phyloP scores from a whole-genome alignment of 2,888 invertebrate genomes.

The Drosophila birchii region DNA sequence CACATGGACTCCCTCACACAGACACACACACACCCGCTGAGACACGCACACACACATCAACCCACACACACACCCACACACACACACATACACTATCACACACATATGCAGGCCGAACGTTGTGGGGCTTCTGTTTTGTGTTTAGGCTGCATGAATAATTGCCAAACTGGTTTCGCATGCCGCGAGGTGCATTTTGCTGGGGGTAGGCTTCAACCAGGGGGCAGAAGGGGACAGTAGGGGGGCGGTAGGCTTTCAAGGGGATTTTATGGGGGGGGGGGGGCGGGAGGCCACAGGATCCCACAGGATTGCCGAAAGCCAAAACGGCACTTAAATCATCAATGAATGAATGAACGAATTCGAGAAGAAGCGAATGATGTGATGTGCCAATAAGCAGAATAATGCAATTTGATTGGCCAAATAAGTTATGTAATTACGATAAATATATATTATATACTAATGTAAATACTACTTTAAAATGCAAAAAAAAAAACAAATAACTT shows the following conservation, averaged over 20 bases:
- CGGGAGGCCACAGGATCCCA: slow-evolving; percentile 16
- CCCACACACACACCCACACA: neutral
- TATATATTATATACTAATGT: no score
- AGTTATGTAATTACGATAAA: neutral
- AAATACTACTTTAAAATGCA: neutral
- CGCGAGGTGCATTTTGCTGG: slow-evolving; percentile 40
- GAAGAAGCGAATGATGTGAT: slow-evolving; percentile 13
- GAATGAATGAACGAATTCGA: slow-evolving; percentile 38
- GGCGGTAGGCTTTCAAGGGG: neutral
- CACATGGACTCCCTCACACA: slow-evolving; percentile 31
- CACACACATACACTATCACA: neutral
- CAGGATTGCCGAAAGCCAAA: slow-evolving; percentile 52
- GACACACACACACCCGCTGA: slow-evolving; percentile 2
- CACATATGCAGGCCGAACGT: slow-evolving; percentile 11
- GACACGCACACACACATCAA: neutral
- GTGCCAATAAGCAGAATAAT: slow-evolving; percentile 1
- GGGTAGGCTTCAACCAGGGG: neutral
- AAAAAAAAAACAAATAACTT: neutral
- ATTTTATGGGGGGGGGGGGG: slow-evolving; percentile 5
- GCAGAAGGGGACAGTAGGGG: neutral
- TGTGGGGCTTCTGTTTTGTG: slow-evolving; percentile 44
- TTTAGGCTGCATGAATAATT: slow-evolving; percentile 71
- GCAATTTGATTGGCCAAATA: slow-evolving; percentile 6
- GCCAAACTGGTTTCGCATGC: slow-evolving; percentile 49
- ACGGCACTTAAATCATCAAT: slow-evolving; percentile 53